phyloP scores from a whole-genome alignment of 2,113 vertebrate species.

The Catagonus wagneri region DNA sequence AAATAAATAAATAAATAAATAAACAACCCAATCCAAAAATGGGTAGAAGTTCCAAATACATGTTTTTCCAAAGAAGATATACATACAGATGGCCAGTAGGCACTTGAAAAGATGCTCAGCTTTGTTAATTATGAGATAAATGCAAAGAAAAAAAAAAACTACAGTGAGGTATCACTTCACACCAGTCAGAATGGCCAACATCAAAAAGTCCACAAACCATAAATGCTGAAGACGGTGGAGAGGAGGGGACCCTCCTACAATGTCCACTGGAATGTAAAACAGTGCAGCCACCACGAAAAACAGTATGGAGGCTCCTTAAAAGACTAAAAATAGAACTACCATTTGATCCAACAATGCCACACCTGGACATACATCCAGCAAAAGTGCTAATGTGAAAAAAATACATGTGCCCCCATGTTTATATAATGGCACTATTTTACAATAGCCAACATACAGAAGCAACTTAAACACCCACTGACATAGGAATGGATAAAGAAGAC shows the following conservation, averaged over 20 bases:
- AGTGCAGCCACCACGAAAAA: background rate
- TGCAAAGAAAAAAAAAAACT: background rate
- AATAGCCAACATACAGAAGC: no score
- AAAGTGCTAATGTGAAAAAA: background rate
- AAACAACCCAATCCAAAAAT: background rate
- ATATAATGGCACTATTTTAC: fast-evolving
- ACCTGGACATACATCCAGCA: background rate
- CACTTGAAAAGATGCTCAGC: background rate
- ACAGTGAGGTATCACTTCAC: background rate
- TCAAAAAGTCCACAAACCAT: background rate
- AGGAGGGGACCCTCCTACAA: background rate
- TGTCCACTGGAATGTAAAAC: background rate
- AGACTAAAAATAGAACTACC: background rate
- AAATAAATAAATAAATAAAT: no score
- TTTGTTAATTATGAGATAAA: background rate
- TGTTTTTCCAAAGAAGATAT: background rate
- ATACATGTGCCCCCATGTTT: background rate
- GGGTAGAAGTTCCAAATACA: background rate
- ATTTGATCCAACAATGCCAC: background rate
- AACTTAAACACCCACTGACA: no score
- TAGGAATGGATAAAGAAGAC: no score
- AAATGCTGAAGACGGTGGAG: background rate
- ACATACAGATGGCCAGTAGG: background rate
- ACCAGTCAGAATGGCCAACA: background rate
- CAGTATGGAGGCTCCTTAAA: background rate